Percentiles rank a stretch among this genome's conserved stretches.
Conservation (phyloP, 2,113 vertebrate genomes). For the Sinosuthora webbiana region DNA sequence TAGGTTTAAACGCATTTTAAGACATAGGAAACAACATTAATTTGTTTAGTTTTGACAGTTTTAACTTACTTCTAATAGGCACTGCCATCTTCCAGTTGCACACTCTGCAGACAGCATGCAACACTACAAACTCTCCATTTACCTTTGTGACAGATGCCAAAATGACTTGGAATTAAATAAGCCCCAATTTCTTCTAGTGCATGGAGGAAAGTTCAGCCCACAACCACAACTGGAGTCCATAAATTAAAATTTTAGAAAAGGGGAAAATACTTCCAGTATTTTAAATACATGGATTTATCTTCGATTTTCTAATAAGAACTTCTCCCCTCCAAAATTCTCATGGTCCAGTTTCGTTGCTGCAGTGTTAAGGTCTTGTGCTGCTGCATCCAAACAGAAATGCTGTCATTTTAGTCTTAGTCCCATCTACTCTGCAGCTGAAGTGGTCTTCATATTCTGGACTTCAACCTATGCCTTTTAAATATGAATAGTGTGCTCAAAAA, state of each 20-base stretch:
- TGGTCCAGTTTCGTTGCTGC: not conserved
- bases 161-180: conserved; percentile 51
- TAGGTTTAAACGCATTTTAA: not conserved
- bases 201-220: not conserved
- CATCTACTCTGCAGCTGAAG: not conserved
- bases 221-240: not conserved
- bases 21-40: not conserved
- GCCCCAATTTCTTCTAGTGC: not conserved
- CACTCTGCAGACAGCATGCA: not conserved
- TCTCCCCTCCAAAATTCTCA: not conserved
- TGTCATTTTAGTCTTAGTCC: not conserved
- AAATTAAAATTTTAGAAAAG: not conserved
- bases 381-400: not conserved
- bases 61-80: not conserved
- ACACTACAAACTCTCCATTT: conserved; percentile 61
- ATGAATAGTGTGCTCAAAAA: not conserved
- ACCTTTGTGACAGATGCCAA: conserved; percentile 59
- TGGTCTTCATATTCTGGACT: not conserved
- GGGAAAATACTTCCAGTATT: not conserved
- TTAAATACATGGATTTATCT: not conserved
- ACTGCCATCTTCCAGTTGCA: not conserved
- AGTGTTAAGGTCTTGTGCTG: not conserved
- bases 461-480: not conserved
- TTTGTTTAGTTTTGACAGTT: not conserved
- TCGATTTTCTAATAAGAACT: not conserved